Base-by-base conservation (phyloP, 2,113 vertebrate genomes). In the Boleophthalmus pectinirostris region DNA sequence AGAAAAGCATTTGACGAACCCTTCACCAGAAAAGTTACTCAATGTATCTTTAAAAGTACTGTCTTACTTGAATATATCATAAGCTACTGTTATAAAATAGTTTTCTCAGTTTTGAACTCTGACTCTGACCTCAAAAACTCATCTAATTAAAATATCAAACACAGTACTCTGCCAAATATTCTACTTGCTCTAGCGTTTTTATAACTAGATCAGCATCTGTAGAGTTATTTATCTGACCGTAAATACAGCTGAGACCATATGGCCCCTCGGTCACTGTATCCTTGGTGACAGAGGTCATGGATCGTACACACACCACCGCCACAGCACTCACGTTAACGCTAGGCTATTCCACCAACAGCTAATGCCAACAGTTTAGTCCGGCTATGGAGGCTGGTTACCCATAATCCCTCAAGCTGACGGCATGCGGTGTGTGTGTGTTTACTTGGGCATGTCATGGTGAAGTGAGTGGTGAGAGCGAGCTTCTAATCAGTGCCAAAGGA, bases 351-450 rank as follows among this genome's bases (percentile, higher is more conserved):
- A 67, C 23, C 7, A 24, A 18, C 24, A 20, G 29, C 23, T 38
- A 60, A 72, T 72, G 47, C 71, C 35, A 57, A 25, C 33, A 18
- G 54, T 74, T 24, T 33, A 51, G 76, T 77, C 69, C 61, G 38
- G 38, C 38, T 43, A 43, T 24, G 66, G 33, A 20, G 53, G 33
- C 69, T 38, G 54, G 23, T 63, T 70, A 8, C 68, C 66, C 49
- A 45, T 65, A 57, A 49, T 74, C 66, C 68, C 43, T 43, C 45
- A 38, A 53, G 45, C 61, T 63, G 25, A 46, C 70, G 21, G 66
- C 33, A 35, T 7, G 29, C 24, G 15, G 16, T 68, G 46, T 56
- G 38, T 56, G 38, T 4, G 29, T 67, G 66, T 76, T 66, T 66
- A 64, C 75, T 78, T 67, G 5, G 70, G 65, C 1, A 14, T 69